phyloP scores from a whole-genome alignment of 2,797 vertebrate species.

The Margarornis squamiger region DNA sequence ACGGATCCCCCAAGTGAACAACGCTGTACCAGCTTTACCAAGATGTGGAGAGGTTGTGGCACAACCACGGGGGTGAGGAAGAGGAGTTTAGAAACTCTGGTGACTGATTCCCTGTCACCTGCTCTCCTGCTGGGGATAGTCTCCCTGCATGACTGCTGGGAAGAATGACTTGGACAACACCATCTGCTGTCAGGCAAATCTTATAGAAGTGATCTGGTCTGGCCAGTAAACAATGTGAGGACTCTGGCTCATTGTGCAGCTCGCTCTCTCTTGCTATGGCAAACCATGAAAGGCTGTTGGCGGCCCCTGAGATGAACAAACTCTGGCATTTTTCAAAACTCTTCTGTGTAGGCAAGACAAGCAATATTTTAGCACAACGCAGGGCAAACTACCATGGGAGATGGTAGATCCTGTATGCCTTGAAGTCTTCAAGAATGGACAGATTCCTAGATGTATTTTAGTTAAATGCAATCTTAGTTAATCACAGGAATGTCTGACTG shows the following conservation, averaged over 20 bases:
- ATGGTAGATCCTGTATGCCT: neutral
- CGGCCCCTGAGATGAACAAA: neutral
- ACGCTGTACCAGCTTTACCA: neutral
- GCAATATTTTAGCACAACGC: neutral
- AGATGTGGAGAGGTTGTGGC: neutral
- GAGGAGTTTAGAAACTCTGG: neutral
- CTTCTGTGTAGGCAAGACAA: neutral
- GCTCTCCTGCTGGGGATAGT: neutral
- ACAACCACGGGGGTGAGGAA: neutral
- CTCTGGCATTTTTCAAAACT: neutral
- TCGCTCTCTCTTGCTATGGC: neutral
- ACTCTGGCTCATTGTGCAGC: neutral
- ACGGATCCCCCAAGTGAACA: neutral
- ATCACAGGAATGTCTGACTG: neutral
- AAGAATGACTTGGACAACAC: neutral
- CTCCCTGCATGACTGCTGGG: neutral
- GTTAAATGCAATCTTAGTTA: neutral
- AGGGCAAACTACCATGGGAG: neutral
- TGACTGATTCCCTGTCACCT: neutral
- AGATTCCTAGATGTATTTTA: neutral
- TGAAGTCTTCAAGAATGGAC: neutral
- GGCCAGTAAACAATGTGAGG: neutral
- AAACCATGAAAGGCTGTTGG: neutral
- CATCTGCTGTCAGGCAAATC: neutral
- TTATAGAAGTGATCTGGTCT: neutral